Evolutionary conservation across 2,797 vertebrate genomes (phyloP), one percentile per base, ranked within the genome.

Genomic region (Lagocephalus sceleratus): DNA sequence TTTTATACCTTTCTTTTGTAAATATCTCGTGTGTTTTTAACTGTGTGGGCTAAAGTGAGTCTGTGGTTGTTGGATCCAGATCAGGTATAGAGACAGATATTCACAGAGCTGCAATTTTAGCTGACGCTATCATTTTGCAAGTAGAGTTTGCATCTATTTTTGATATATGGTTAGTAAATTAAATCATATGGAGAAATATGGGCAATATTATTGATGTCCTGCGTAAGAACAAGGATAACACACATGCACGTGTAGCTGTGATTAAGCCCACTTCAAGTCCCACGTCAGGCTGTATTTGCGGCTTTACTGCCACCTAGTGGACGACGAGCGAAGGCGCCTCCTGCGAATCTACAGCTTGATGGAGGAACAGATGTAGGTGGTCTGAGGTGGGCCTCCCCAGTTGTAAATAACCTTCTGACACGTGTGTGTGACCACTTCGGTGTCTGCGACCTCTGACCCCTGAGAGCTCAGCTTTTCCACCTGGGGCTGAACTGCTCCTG

Each of bases 381-480:
- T 87, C 85, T 53, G 58, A 77, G 64, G 54, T 78, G 82, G 81
- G 79, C 82, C 83, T 77, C 82, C 69, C 39, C 68, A 54, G 78
- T 81, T 87, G 86, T 85, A 85, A 87, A 89, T 85, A 85, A 47
- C 72, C 71, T 59, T 79, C 76, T 80, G 75, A 88, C 85, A 85
- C 73, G 84, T 78, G 86, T 8, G 29, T 83, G 78, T 78, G 86
- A 86, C 80, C 84, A 79, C 83, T 76, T 26, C 11, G 14, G 59
- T 67, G 78, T 80, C 75, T 68, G 69, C 68, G 79, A 85, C 82
- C 82, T 59, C 64, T 73, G 54, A 75, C 77, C 79, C 51, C 60
- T 71, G 59, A 84, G 78, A 75, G 77, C 67, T 81, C 58, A 75
- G 75, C 62, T 76, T 71, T 80, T 73, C 77, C 83, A 88, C 85